Percentiles rank a stretch among this genome's conserved stretches.
phyloP scores from a whole-genome alignment of 2,888 invertebrate genomes.

The Gnatocerus cornutus region DNA sequence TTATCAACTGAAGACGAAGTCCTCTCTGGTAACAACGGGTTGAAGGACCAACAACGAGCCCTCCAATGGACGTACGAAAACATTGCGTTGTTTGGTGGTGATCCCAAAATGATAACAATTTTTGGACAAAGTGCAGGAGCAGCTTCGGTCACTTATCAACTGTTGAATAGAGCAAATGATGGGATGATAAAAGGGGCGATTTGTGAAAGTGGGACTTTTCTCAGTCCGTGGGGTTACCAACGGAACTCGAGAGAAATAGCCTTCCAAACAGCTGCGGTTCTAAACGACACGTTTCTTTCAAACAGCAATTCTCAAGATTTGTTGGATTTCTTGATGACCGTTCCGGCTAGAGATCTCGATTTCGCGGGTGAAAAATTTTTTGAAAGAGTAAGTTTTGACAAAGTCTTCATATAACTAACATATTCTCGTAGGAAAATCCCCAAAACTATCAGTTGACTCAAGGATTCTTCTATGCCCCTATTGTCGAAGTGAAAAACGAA shows the following conservation, averaged over 20 bases:
- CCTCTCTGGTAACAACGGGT: slow-evolving; percentile 54
- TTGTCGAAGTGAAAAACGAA: slow-evolving; percentile 27
- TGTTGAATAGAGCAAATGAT: slow-evolving; percentile 42
- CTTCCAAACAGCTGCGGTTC: slow-evolving; percentile 40
- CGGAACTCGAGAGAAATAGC: slow-evolving; percentile 39
- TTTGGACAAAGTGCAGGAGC: slow-evolving; percentile 53
- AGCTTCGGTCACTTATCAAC: slow-evolving; percentile 48
- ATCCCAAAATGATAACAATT: slow-evolving; percentile 50
- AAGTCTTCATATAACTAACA: neutral
- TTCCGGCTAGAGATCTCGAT: slow-evolving; percentile 42
- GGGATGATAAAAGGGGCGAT: slow-evolving; percentile 53
- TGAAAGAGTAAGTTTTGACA: slow-evolving; percentile 1
- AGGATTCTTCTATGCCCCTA: slow-evolving; percentile 22
- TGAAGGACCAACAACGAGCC: slow-evolving; percentile 50
- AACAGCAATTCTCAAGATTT: slow-evolving; percentile 42
- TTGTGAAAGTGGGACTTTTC: slow-evolving; percentile 51
- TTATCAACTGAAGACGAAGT: slow-evolving; percentile 54
- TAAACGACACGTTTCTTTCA: slow-evolving; percentile 40
- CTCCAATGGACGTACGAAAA: slow-evolving; percentile 49
- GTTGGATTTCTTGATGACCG: slow-evolving; percentile 39
- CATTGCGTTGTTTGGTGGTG: slow-evolving; percentile 52
- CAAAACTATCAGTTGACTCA: neutral
- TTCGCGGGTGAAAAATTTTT: slow-evolving; percentile 24
- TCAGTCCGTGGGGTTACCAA: slow-evolving; percentile 50
- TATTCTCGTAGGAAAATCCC: neutral